Conservation (phyloP, 2,113 vertebrate genomes). For the Petroica traversi region DNA sequence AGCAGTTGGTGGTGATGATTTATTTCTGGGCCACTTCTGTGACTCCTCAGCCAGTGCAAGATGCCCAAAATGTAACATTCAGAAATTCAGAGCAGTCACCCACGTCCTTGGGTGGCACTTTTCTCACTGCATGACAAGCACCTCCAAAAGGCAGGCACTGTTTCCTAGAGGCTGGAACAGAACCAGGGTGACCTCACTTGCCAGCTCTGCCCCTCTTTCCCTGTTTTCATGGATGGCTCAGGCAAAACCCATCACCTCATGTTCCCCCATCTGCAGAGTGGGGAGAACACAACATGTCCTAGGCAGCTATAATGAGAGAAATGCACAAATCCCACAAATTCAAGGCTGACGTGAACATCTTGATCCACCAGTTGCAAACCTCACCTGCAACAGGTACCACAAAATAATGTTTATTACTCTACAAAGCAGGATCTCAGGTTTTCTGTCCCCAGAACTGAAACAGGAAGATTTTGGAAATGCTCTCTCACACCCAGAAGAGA, state of each 20-base stretch:
- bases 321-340: neutral
- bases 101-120: neutral
- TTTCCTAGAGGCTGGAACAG: neutral
- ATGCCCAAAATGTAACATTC: neutral
- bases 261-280: neutral
- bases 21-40: neutral
- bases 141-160: neutral
- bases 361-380: neutral
- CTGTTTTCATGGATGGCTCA: neutral
- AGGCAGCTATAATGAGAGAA: neutral
- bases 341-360: neutral
- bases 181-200: neutral
- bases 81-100: neutral
- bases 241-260: neutral
- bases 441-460: neutral
- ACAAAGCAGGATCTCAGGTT: neutral
- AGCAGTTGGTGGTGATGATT: neutral
- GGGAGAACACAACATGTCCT: neutral
- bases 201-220: neutral
- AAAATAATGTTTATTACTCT: fast-evolving
- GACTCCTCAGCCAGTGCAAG: neutral
- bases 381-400: neutral
- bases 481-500: neutral
- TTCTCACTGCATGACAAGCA: neutral
- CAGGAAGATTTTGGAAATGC: neutral